phyloP scores from a whole-genome alignment of 2,113 vertebrate species.

The Neogale vison region DNA sequence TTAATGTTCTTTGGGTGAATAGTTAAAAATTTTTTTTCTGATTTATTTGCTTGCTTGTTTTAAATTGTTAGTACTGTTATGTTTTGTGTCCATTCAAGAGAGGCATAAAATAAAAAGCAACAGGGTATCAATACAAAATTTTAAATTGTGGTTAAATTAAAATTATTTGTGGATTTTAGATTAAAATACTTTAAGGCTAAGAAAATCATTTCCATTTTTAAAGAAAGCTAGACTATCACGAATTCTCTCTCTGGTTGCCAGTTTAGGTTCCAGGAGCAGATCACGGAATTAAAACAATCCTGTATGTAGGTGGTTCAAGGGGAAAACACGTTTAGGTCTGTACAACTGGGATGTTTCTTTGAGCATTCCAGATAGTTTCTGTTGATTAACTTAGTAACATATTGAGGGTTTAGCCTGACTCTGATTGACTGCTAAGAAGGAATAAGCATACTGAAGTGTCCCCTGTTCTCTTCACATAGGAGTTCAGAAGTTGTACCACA shows the following conservation, averaged over 20 bases:
- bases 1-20: slow-evolving; percentile 42
- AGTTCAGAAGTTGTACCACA: neutral
- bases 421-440: neutral
- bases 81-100: neutral
- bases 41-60: slow-evolving; percentile 35
- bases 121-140: slow-evolving; percentile 13
- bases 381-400: neutral
- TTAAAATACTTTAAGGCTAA: slow-evolving; percentile 8
- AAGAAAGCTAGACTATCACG: neutral
- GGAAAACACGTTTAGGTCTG: neutral
- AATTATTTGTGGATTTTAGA: slow-evolving; percentile 49
- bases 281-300: neutral
- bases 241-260: slow-evolving; percentile 14
- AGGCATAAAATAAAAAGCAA: slow-evolving; percentile 39
- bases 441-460: neutral
- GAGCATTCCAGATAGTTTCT: neutral
- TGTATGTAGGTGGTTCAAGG: neutral
- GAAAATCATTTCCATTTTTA: slow-evolving; percentile 37
- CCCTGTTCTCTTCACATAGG: neutral
- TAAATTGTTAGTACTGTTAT: slow-evolving; percentile 44
- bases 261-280: slow-evolving; percentile 4
- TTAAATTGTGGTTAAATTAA: slow-evolving; percentile 45
- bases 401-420: neutral
- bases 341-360: slow-evolving; percentile 9
- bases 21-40: slow-evolving; percentile 49